Conservation (phyloP, 2,888 invertebrate species). For the Lamproptera curius region DNA sequence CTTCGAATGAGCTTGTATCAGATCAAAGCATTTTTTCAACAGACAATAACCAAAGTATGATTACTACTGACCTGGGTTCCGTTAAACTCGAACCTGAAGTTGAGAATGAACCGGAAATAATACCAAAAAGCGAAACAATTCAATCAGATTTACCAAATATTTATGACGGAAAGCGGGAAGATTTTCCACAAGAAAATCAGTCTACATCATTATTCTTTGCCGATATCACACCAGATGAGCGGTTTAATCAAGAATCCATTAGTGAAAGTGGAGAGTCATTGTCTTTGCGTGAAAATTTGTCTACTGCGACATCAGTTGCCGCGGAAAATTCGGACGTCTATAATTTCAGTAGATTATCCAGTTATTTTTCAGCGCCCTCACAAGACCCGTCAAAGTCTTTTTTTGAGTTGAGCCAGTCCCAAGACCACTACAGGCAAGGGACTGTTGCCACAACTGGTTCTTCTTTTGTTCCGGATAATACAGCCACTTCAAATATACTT, state of each 20-base stretch:
- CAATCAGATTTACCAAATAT: conserved; percentile 22
- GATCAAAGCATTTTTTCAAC: no score
- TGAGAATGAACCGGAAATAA: neutral
- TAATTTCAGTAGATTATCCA: conserved; percentile 56
- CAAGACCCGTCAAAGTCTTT: conserved; percentile 67
- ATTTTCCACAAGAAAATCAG: conserved; percentile 2
- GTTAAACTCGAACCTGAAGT: neutral
- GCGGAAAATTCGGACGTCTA: conserved; percentile 32
- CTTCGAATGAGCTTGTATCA: conserved; percentile 23
- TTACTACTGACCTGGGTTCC: neutral
- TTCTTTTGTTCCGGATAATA: neutral
- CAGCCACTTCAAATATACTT: conserved; percentile 10
- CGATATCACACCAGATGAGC: neutral
- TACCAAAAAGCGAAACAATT: conserved; percentile 3
- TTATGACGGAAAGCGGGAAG: conserved; percentile 10
- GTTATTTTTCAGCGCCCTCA: conserved; percentile 56
- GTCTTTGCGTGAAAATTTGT: conserved; percentile 51
- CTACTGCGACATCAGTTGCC: conserved; percentile 25
- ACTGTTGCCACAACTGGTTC: neutral
- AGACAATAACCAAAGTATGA: neutral
- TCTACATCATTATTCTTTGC: neutral
- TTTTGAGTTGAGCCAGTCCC: conserved; percentile 71
- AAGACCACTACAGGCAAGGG: conserved; percentile 61
- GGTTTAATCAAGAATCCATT: no score
- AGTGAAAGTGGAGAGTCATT: no score